Percentiles rank a stretch among this genome's conserved stretches.
Conservation (phyloP, 2,888 invertebrate genomes). For the Nineta flava region DNA sequence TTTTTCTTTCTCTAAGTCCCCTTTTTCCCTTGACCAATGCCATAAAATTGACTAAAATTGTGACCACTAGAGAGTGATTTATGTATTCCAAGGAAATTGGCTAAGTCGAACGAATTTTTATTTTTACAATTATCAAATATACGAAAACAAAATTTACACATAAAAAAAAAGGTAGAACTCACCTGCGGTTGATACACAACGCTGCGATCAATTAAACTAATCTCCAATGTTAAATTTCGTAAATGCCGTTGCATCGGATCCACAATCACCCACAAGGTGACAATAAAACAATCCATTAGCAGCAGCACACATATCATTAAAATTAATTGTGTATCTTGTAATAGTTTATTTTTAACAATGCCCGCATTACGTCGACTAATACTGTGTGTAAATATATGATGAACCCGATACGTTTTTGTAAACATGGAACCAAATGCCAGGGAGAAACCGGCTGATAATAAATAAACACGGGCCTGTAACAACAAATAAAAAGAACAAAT, state of each 20-base stretch:
- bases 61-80: too few species aligned
- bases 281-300: constrained; percentile 66
- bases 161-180: too few species aligned
- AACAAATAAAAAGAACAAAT: not conserved
- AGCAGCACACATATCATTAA: constrained; percentile 67
- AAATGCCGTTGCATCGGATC: constrained; percentile 81
- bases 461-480: constrained; percentile 66
- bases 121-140: too few species aligned
- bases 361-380: constrained; percentile 37
- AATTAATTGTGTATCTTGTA: constrained; percentile 80
- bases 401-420: constrained; percentile 84
- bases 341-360: constrained; percentile 74
- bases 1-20: too few species aligned
- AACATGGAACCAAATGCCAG: constrained; percentile 90
- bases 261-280: constrained; percentile 67
- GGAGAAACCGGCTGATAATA: constrained; percentile 80
- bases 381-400: constrained; percentile 76
- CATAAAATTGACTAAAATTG: too few species aligned
- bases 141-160: too few species aligned
- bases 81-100: too few species aligned
- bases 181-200: constrained; percentile 78
- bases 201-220: constrained; percentile 58
- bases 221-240: constrained; percentile 66
- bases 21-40: too few species aligned
- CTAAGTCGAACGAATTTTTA: too few species aligned